Conservation (phyloP, 2,888 invertebrate species). For the Eupithecia inturbata region DNA sequence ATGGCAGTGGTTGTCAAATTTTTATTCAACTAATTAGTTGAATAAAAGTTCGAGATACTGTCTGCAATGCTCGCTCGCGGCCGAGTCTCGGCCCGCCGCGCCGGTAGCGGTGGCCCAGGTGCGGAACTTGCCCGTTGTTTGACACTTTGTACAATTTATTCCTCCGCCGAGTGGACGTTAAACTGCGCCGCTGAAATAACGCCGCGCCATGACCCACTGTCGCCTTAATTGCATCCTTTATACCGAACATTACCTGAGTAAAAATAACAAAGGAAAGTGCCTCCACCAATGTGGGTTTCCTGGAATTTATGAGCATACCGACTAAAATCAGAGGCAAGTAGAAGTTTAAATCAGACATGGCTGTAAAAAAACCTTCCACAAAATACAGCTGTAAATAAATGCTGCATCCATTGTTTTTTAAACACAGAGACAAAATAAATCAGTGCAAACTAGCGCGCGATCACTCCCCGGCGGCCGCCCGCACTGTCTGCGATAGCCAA, state of each 20-base stretch:
- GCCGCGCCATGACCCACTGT: constrained; percentile 30
- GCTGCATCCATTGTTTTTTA: constrained; percentile 11
- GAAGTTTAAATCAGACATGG: neutral
- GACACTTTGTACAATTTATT: constrained; percentile 74
- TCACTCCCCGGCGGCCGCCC: constrained; percentile 25
- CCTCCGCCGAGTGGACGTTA: constrained; percentile 58
- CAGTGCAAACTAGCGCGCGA: constrained; percentile 18
- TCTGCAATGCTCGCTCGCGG: neutral
- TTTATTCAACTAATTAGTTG: neutral
- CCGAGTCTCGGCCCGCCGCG: neutral
- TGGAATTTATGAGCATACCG: neutral
- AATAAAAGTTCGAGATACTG: neutral
- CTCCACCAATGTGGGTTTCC: neutral
- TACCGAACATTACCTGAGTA: constrained; percentile 13
- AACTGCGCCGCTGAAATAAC: constrained; percentile 53
- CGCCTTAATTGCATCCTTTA: constrained; percentile 41
- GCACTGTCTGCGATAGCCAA: constrained; percentile 31
- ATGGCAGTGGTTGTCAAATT: neutral
- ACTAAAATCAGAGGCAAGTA: constrained; percentile 5
- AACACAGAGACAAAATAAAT: constrained; percentile 21
- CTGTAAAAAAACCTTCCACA: constrained; percentile 5
- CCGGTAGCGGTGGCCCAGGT: constrained; percentile 57
- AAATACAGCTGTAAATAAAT: constrained; percentile 14
- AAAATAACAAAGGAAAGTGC: constrained; percentile 7
- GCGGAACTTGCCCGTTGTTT: constrained; percentile 70